A percentile compares a stretch with the other conserved stretches of the same genome.
phyloP scores from a whole-genome alignment of 2,888 invertebrate species.

The Trilocha varians region DNA sequence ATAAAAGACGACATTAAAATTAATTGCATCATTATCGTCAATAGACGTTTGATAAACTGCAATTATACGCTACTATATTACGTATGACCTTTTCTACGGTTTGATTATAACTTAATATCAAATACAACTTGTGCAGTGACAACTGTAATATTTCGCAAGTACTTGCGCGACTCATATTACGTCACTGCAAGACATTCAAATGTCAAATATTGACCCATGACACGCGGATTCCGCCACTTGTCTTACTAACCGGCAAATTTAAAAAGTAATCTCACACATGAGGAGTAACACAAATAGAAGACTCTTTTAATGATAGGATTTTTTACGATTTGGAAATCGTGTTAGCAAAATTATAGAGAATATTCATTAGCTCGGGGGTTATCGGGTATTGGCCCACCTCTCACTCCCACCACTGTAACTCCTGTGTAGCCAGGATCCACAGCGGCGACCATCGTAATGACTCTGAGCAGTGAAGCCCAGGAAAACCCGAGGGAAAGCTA shows the following conservation, averaged over 20 bases:
- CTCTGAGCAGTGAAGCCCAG: too few relatives aligned
- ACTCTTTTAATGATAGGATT: neutral
- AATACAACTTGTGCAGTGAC: conserved; percentile 38
- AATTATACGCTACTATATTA: conserved; percentile 32
- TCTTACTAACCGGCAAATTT: conserved; percentile 17
- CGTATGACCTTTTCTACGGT: conserved; percentile 42
- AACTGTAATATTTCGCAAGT: conserved; percentile 44
- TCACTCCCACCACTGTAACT: too few relatives aligned
- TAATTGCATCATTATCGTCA: conserved; percentile 26
- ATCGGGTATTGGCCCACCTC: too few relatives aligned
- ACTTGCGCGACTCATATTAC: conserved; percentile 31
- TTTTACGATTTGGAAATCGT: neutral
- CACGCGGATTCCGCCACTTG: conserved; percentile 37
- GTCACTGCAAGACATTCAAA: conserved; percentile 43
- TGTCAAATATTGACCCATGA: conserved; percentile 66
- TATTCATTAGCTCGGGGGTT: neutral
- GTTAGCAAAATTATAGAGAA: neutral
- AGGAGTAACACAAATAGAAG: neutral
- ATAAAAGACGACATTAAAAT: conserved; percentile 11
- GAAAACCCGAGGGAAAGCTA: too few relatives aligned
- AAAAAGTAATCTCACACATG: neutral
- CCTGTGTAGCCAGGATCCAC: too few relatives aligned
- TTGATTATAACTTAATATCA: conserved; percentile 50
- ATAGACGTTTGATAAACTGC: conserved; percentile 34
- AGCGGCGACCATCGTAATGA: too few relatives aligned